Percentiles rank a stretch among this genome's conserved stretches.
Conservation (phyloP, 1,140 invertebrate genomes). For the Drosophila simulans region DNA sequence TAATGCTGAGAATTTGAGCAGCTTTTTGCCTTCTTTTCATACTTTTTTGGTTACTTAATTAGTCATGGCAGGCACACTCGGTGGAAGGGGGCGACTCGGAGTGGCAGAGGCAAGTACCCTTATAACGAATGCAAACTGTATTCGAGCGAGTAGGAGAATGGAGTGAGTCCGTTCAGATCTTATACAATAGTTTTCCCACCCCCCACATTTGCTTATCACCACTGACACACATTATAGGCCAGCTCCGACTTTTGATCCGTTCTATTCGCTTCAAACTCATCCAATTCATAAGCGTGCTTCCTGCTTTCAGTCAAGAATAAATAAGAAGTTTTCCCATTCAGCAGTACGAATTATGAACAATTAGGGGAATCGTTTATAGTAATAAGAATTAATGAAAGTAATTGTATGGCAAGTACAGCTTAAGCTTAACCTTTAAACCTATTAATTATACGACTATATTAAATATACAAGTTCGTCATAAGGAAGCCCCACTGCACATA, state of each 20-base stretch:
- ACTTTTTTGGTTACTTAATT: conserved; percentile 72
- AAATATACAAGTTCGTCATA: not conserved
- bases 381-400: not conserved
- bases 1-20: conserved; percentile 70
- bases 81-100: not conserved
- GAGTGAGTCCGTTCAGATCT: conserved; percentile 8
- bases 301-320: conserved; percentile 35
- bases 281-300: conserved; percentile 33
- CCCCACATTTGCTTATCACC: conserved; percentile 53
- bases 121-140: conserved; percentile 14
- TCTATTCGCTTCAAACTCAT: conserved; percentile 23
- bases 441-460: too few relatives aligned
- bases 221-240: conserved; percentile 67
- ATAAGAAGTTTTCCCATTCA: not conserved
- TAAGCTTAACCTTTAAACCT: too few relatives aligned
- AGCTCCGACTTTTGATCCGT: conserved; percentile 8
- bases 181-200: conserved; percentile 9
- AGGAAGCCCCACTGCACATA: not conserved
- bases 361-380: not conserved
- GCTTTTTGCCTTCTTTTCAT: conserved; percentile 31
- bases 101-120: not conserved
- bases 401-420: too few relatives aligned
- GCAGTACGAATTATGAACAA: not conserved
- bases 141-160: not conserved
- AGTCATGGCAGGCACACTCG: conserved; percentile 58